These are phyloP conservation scores for Brenthis daphne DNA, from an alignment of 2,888 invertebrate genomes.

Conservation along the genomic window DNA sequence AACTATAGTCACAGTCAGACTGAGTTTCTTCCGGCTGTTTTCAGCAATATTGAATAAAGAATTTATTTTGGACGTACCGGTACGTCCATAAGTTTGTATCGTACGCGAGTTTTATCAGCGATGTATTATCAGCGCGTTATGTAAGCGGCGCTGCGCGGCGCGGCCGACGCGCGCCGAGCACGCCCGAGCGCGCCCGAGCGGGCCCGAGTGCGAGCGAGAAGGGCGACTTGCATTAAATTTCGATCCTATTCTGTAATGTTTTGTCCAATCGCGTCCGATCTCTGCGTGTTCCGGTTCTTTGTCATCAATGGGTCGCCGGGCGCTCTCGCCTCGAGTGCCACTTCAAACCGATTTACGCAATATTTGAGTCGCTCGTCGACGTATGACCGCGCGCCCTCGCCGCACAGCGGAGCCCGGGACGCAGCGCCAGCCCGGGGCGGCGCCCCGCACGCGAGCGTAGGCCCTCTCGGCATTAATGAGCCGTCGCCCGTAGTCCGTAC, in stretches of 20 bases:
- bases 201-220: conserved; percentile 56
- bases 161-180: conserved; percentile 3
- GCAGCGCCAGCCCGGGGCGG: conserved; percentile 55
- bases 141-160: conserved; percentile 58
- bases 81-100: conserved; percentile 56
- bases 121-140: conserved; percentile 78
- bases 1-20: too few species aligned
- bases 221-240: conserved; percentile 72
- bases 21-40: too few species aligned
- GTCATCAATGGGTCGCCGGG: conserved; percentile 87
- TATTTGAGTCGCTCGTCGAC: conserved; percentile 53
- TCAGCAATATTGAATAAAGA: too few species aligned
- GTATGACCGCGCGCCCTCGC: conserved; percentile 35
- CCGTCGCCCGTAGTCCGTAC: conserved; percentile 45
- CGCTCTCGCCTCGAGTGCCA: conserved; percentile 56
- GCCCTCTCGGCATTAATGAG: conserved; percentile 71
- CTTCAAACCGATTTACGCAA: conserved; percentile 61
- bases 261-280: conserved; percentile 84
- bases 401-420: conserved; percentile 38
- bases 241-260: conserved; percentile 77
- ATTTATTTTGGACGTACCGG: conserved; percentile 28
- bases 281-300: conserved; percentile 85
- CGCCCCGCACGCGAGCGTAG: conserved; percentile 50
- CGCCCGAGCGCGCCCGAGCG: conserved; percentile 22
- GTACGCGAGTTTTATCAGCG: conserved; percentile 75